Conservation (phyloP, 2,888 invertebrate species). For the Megamerina dolium region DNA sequence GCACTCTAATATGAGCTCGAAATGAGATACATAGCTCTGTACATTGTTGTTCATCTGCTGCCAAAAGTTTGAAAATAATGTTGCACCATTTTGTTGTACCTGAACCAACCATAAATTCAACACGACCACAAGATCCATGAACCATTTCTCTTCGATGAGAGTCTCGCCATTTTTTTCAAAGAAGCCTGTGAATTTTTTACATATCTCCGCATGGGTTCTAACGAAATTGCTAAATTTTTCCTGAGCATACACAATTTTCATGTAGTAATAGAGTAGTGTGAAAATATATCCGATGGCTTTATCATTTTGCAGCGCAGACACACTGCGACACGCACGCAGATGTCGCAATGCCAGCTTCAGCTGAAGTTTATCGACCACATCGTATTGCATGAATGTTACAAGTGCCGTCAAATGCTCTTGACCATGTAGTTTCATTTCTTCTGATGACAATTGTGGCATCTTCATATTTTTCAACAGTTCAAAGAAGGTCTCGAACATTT, state of each 20-base stretch:
- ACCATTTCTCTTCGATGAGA: conserved; percentile 31
- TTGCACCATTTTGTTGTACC: conserved; percentile 20
- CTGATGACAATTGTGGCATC: not conserved
- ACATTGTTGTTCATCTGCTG: conserved; percentile 24
- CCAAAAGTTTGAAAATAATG: conserved; percentile 28
- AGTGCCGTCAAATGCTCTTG: conserved; percentile 26
- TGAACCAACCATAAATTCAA: conserved; percentile 26
- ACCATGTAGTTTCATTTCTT: conserved; percentile 20
- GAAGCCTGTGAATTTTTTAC: conserved; percentile 29
- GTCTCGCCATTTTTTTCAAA: conserved; percentile 25
- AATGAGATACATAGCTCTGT: conserved; percentile 24
- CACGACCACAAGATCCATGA: conserved; percentile 28
- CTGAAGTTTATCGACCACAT: conserved; percentile 22
- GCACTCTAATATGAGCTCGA: conserved; percentile 29
- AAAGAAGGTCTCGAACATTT: conserved; percentile 10
- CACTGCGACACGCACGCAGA: conserved; percentile 29
- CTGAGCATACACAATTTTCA: conserved; percentile 30
- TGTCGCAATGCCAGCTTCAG: conserved; percentile 25
- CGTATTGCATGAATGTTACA: conserved; percentile 25
- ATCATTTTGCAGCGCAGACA: conserved; percentile 23
- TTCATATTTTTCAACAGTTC: not conserved
- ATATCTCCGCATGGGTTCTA: conserved; percentile 23
- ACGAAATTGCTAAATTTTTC: conserved; percentile 22
- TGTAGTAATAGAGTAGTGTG: conserved; percentile 33
- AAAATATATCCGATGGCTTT: conserved; percentile 25